Evolutionary conservation across 2,888 invertebrate species (phyloP).

Genomic region (Leptarthrus brevirostris): DNA sequence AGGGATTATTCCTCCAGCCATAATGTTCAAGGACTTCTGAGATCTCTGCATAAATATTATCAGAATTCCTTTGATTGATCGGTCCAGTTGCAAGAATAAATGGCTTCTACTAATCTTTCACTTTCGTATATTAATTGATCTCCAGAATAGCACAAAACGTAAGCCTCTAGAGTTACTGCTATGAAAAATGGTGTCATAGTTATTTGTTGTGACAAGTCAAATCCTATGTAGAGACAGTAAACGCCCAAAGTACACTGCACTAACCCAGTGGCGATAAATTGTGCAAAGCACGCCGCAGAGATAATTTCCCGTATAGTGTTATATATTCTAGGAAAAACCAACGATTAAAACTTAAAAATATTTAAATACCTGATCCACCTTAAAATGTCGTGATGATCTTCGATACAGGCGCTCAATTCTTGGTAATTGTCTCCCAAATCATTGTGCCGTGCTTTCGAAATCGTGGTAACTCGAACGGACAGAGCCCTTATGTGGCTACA

Average conservation of each 20-base stretch:
- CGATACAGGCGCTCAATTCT: constrained; percentile 59
- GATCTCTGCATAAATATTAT: constrained; percentile 69
- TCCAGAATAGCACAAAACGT: constrained; percentile 71
- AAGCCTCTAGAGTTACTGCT: constrained; percentile 70
- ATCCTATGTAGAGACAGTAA: constrained; percentile 67
- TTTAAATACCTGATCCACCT: constrained; percentile 54
- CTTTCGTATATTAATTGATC: constrained; percentile 69
- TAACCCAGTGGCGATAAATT: constrained; percentile 68
- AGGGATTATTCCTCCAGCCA: constrained; percentile 70
- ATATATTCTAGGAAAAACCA: constrained; percentile 65
- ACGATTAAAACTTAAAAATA: background rate
- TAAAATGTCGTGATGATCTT: constrained; percentile 60
- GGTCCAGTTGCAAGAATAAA: constrained; percentile 71
- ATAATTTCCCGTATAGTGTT: constrained; percentile 68
- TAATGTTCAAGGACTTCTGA: constrained; percentile 68
- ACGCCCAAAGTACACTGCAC: constrained; percentile 66
- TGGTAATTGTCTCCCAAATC: constrained; percentile 52
- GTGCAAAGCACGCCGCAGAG: constrained; percentile 70
- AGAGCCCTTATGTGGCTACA: constrained; percentile 61
- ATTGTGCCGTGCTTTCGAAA: constrained; percentile 55
- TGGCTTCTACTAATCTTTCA: constrained; percentile 67
- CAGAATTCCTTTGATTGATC: constrained; percentile 68
- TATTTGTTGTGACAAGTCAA: constrained; percentile 59
- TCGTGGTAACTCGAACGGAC: constrained; percentile 59
- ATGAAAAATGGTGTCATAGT: constrained; percentile 62